Conservation (phyloP, 1,140 invertebrate genomes). For the Conus betulinus region DNA sequence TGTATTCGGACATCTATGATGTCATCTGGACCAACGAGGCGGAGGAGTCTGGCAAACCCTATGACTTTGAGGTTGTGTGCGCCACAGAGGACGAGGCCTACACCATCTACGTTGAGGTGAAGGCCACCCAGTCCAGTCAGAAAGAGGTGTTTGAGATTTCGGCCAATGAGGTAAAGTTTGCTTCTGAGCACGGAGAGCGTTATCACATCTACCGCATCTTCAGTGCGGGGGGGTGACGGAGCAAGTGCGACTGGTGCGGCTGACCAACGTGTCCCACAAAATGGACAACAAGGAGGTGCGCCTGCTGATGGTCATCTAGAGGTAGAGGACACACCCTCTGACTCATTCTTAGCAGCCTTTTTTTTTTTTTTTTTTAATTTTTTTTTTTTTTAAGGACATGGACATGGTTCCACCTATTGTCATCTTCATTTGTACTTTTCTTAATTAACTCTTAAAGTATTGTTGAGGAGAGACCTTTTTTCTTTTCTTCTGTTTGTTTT, state of each 20-base stretch:
- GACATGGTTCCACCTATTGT: no score
- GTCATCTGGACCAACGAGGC: slow-evolving; percentile 62
- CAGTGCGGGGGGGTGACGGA: slow-evolving; percentile 60
- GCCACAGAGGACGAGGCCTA: slow-evolving; percentile 38
- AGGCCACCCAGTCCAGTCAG: slow-evolving; percentile 60
- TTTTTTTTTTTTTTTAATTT: no score
- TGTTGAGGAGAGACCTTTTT: no score
- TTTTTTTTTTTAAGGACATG: no score
- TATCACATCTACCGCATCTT: slow-evolving; percentile 71
- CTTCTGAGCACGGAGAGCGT: slow-evolving; percentile 58
- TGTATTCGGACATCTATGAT: slow-evolving; percentile 46
- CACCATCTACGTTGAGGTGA: slow-evolving; percentile 56
- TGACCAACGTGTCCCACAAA: slow-evolving; percentile 58
- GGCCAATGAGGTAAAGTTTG: slow-evolving; percentile 66
- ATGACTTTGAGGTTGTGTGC: slow-evolving; percentile 65
- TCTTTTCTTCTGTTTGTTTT: no score
- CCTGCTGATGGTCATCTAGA: slow-evolving; percentile 66
- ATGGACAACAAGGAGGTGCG: slow-evolving; percentile 60
- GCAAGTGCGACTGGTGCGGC: slow-evolving; percentile 58
- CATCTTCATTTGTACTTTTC: no score
- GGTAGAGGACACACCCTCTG: no score
- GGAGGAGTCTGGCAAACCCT: slow-evolving; percentile 61
- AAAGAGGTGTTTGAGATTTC: slow-evolving; percentile 71
- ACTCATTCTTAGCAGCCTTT: no score
- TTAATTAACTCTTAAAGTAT: no score